phyloP scores from a whole-genome alignment of 2,113 vertebrate genomes.

The Apodemus speciosus region DNA sequence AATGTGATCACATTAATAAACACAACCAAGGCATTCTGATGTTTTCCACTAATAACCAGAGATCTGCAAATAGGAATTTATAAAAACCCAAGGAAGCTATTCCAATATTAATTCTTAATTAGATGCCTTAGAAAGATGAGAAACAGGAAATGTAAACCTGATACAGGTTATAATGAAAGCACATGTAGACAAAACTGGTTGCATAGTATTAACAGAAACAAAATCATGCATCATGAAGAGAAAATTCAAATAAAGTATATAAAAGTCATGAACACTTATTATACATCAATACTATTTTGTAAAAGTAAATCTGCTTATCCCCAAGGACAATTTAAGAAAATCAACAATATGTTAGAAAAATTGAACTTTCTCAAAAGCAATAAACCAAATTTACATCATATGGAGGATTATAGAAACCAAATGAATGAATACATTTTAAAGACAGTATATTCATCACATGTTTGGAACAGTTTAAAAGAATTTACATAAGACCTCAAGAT shows the following conservation, averaged over 20 bases:
- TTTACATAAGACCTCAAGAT: neutral
- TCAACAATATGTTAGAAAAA: neutral
- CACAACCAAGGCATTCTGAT: neutral
- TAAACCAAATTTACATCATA: conserved; percentile 12
- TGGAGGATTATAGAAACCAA: neutral
- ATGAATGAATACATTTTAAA: neutral
- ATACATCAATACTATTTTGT: neutral
- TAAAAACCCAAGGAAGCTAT: neutral
- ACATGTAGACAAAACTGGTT: neutral
- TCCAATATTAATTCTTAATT: neutral
- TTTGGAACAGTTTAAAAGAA: neutral
- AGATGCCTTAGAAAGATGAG: neutral
- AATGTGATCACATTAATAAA: neutral
- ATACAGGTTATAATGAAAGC: neutral
- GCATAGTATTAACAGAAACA: neutral
- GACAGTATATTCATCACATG: neutral
- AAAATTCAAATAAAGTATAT: neutral
- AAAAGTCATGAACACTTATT: neutral
- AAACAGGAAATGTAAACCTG: neutral
- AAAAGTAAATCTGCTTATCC: neutral
- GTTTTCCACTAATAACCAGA: neutral
- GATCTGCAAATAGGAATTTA: neutral
- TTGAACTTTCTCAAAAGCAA: conserved; percentile 21
- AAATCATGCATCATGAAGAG: neutral
- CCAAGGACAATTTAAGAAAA: neutral